Evolutionary conservation across 2,888 invertebrate genomes (phyloP).

Genomic region (Mythimna impura): DNA sequence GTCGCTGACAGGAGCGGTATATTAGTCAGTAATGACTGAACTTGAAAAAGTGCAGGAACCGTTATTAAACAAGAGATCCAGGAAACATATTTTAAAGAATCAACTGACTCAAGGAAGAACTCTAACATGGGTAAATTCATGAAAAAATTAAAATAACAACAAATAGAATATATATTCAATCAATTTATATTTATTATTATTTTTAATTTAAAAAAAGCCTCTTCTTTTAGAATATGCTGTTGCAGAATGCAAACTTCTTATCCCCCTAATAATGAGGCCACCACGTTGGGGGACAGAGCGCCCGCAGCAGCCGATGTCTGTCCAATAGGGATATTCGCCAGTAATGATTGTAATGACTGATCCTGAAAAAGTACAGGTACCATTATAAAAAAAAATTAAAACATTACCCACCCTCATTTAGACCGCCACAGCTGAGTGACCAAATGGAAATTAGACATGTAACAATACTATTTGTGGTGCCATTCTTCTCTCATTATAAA

Average conservation of each 20-base stretch:
- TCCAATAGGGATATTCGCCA: no score
- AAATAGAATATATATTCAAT: neutral
- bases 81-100: no score
- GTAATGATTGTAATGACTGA: no score
- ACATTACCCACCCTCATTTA: neutral
- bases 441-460: no score
- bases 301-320: no score
- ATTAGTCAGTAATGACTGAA: no score
- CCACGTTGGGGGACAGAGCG: neutral
- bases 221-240: neutral
- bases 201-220: neutral
- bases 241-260: neutral
- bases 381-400: neutral
- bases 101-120: no score
- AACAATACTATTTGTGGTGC: no score
- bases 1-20: no score
- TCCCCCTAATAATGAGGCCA: constrained; percentile 28
- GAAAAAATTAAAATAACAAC: neutral
- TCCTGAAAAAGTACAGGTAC: neutral
- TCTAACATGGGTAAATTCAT: neutral
- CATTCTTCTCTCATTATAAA: no score
- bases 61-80: no score
- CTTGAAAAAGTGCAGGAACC: no score
- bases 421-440: neutral
- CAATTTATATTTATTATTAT: neutral